Conservation (phyloP, 2,113 vertebrate species). For the Tetrax tetrax region DNA sequence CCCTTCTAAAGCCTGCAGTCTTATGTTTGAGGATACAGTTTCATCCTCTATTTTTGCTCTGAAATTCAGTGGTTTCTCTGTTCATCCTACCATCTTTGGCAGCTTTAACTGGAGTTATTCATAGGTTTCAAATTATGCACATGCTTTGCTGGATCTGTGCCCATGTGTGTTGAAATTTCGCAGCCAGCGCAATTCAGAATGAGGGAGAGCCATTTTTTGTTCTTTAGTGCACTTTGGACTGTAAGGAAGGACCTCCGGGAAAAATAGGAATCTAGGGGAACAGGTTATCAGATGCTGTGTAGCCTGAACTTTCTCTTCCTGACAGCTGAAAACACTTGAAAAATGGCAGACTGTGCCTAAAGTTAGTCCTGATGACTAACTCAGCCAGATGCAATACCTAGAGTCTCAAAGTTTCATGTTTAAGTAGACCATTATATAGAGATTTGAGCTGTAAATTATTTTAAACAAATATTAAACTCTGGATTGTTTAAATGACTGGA, state of each 20-base stretch:
- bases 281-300: not conserved
- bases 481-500: constrained; percentile 15
- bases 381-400: constrained; percentile 6
- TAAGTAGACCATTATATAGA: not conserved
- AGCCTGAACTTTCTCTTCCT: not conserved
- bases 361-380: not conserved
- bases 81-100: constrained; percentile 56
- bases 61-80: constrained; percentile 40
- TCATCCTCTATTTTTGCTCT: constrained; percentile 17
- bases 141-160: constrained; percentile 30
- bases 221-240: not conserved
- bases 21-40: constrained; percentile 19
- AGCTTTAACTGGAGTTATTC: constrained; percentile 46
- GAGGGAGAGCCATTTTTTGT: not conserved
- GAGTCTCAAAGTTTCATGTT: not conserved
- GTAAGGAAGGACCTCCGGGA: not conserved
- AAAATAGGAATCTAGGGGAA: not conserved
- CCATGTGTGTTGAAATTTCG: constrained; percentile 24
- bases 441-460: constrained; percentile 2
- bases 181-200: constrained; percentile 1
- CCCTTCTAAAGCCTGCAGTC: not conserved
- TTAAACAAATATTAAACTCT: not conserved
- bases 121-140: constrained; percentile 46
- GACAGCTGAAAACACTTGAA: constrained; percentile 13
- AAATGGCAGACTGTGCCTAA: not conserved